Base-by-base conservation (phyloP, 2,888 invertebrate genomes). In the Gisinianus flammeolus region DNA sequence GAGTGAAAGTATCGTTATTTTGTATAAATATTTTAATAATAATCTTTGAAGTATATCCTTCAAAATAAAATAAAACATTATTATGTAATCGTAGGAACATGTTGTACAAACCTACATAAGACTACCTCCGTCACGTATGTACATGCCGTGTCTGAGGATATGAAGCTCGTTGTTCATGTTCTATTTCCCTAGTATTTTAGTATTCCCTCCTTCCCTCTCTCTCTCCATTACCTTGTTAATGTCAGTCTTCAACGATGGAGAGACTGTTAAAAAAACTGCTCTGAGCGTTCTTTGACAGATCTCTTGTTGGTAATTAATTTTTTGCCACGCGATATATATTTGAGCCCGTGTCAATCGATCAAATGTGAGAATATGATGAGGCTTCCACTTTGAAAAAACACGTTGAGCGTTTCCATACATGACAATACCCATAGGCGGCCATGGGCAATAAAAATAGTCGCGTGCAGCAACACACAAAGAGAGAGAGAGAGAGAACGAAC, bases 141-240 rank as follows among this genome's bases (percentile, higher is more conserved):
- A n/a, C n/a, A n/a, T n/a, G n/a, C n/a, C n/a, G n/a, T n/a, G n/a
- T n/a, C n/a, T n/a, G n/a, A n/a, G n/a, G n/a, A n/a, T n/a, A n/a
- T n/a, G n/a, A n/a, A n/a, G n/a, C n/a, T n/a, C n/a, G n/a, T n/a
- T n/a, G n/a, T n/a, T n/a, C n/a, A n/a, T n/a, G n/a, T n/a, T n/a
- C n/a, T n/a, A n/a, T n/a, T n/a, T n/a, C n/a, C n/a, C n/a, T n/a
- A n/a, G 2, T 10, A 58, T 58, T 10, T 58, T 58, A 22, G n/a
- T 58, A 22, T 58, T 10, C 58, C 1, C 22, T 58, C 52, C n/a
- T 62, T 22, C 16, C n/a, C n/a, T n/a, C n/a, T n/a, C n/a, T n/a
- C n/a, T n/a, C n/a, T n/a, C n/a, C n/a, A n/a, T 67, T 22, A 67
- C 26, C 30, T 67, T 67, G 67, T 67, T 67, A 67, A 67, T 31